Base-by-base conservation (phyloP, 2,888 invertebrate genomes). In the Cerceris ruficornis region DNA sequence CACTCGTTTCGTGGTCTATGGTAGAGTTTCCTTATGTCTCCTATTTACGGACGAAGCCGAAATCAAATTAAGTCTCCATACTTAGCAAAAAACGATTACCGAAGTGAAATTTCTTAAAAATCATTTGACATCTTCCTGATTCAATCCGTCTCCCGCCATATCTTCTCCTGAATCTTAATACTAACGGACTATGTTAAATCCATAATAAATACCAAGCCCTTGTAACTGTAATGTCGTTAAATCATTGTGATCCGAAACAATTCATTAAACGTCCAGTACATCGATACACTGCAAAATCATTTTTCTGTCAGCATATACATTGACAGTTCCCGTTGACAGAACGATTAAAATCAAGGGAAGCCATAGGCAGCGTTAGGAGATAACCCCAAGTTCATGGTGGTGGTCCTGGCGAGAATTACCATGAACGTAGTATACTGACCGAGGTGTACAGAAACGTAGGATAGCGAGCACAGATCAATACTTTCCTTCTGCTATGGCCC, bases 381-480 rank as follows among this genome's bases (percentile, higher is more conserved):
- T 41, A 55, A 50, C 61, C 60, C 78, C 82, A 84, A 82, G 84
- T 84, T 84, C 82, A 84, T 69, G 65, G 67, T 75, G 65, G 67
- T 75, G 70, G 74, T 80, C 65, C 79, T 77, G 57, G 59, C 57
- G 66, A 83, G 84, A 88, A 87, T 90, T 90, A 89, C 83, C 85
- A 78, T 82, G 88, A 89, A 90, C 84, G 82, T 69, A 78, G 88
- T 88, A 88, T 83, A 83, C 68, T 69, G 81, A 81, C 76, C 78
- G 79, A 70, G 82, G 86, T 86, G 81, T 88, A 89, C 88, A 88
- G 90, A 88, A 90, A 89, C 89, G 87, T 91, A 89, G 91, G 90
- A 91, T 89, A 89, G 90, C 88, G 83, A 88, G 88, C 88, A 86
- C 91, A 92, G 92, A 92, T 92, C 92, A 92, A 92, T 92, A 92